Evolutionary conservation across 37 sponge, comb jelly and placozoan species (phyloP), one percentile per base, ranked within the genome.

Genomic region (Hormiphora californensis): DNA sequence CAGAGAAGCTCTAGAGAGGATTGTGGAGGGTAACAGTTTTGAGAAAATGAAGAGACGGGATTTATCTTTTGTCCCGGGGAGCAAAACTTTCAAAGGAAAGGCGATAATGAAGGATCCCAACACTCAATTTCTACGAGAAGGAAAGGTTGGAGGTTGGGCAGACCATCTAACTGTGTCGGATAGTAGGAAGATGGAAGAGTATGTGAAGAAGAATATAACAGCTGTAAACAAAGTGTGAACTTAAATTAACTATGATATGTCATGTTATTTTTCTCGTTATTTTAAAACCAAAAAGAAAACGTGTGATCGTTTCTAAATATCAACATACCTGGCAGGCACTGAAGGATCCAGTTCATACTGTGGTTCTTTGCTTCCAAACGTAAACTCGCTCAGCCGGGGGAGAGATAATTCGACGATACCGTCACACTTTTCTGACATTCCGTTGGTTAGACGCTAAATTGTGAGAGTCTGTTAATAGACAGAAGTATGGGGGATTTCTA

Each of bases 311-410:
- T 57, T 57, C 27, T 57, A 15, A 57, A 57, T 25, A 57, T 57
- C n/a, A 57, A 57, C 61, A 28, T 57, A 73, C 81, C 81, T 73
- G 46, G 81, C 81, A 9, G 32, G 38, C 1, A 73, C 81, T 27
- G 81, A 73, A 33, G 81, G 81, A 41, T 73, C 81, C 23, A 43
- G 40, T 17, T 73, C 81, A 19, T 73, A 73, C 27, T 73, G 81
- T 4, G 81, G 81, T 17, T 73, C 81, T 30, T 73, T 73, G 46
- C 81, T 73, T 19, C 81, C 81, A 40, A 73, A 73, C 23, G 81
- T 73, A 46, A 73, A 73, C 46, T 73, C 43, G 5, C 46, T 27
- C 2, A 73, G 44, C 4, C 46, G 28, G 40, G 81, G 81, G 4
- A 73, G 81, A 41, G 1, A 41, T 19, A 73, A n/a, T n/a, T n/a